Conservation (phyloP, 2,113 vertebrate genomes). For the Rhagologus leucostigma region DNA sequence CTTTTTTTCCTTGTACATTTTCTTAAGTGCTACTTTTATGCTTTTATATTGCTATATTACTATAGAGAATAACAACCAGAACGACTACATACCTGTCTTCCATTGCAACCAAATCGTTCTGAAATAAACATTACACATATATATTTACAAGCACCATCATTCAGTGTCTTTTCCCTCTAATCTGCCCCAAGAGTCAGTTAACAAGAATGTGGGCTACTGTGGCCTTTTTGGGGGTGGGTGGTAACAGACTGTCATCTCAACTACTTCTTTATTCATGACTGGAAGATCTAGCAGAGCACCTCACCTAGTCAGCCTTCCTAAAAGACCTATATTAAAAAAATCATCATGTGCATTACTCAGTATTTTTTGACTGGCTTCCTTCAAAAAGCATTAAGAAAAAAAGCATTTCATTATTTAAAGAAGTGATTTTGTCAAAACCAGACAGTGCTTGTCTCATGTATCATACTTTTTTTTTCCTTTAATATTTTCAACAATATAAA, state of each 20-base stretch:
- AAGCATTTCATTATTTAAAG: background rate
- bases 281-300: background rate
- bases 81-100: background rate
- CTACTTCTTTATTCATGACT: background rate
- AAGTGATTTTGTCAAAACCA: background rate
- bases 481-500: background rate
- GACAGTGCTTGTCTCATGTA: background rate
- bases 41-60: background rate
- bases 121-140: background rate
- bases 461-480: background rate
- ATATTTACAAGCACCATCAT: background rate
- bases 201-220: background rate
- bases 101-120: background rate
- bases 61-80: background rate
- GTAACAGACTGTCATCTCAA: background rate
- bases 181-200: too few species aligned
- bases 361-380: background rate
- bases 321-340: background rate
- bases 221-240: background rate
- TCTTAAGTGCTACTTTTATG: background rate
- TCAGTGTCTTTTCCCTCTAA: background rate
- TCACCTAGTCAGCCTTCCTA: background rate
- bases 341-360: background rate
- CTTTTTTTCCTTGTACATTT: background rate
- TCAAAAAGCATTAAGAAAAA: background rate